phyloP scores from a whole-genome alignment of 1,140 invertebrate species.

The Drosophila eugracilis region DNA sequence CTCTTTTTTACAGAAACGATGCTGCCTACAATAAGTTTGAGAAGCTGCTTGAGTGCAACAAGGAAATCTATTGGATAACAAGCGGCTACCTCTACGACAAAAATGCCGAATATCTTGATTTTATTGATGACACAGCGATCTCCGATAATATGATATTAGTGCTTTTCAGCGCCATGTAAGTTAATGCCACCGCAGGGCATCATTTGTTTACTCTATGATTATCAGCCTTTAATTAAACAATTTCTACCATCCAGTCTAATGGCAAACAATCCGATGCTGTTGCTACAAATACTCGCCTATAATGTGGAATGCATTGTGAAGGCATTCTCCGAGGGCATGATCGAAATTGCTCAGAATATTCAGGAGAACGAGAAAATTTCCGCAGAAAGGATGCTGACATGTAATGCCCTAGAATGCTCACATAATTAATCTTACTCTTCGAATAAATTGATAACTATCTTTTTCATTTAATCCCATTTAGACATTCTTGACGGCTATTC shows the following conservation, averaged over 20 bases:
- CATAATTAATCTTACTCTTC: too few species aligned
- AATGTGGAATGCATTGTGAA: constrained; percentile 83
- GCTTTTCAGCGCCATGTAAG: constrained; percentile 83
- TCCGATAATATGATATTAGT: constrained; percentile 84
- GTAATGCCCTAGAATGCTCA: constrained; percentile 48
- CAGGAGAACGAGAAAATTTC: constrained; percentile 76
- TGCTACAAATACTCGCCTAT: constrained; percentile 84
- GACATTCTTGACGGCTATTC: constrained; percentile 84
- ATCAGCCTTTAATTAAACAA: not conserved
- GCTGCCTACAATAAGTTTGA: constrained; percentile 84
- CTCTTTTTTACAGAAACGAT: constrained; percentile 61
- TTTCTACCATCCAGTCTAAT: constrained; percentile 59
- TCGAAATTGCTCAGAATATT: constrained; percentile 77
- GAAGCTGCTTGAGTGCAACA: constrained; percentile 79
- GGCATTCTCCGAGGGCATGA: constrained; percentile 82
- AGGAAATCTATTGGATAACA: constrained; percentile 83
- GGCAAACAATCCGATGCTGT: constrained; percentile 81
- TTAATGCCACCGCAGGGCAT: not conserved
- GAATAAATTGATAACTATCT: constrained; percentile 11
- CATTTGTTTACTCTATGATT: not conserved
- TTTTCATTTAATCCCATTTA: constrained; percentile 34
- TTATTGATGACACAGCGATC: constrained; percentile 82
- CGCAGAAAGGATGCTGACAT: constrained; percentile 80
- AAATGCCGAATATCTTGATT: constrained; percentile 83
- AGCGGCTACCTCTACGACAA: constrained; percentile 81